Evolutionary conservation across 2,888 invertebrate species (phyloP).

Genomic region (Nomada lathburiana): DNA sequence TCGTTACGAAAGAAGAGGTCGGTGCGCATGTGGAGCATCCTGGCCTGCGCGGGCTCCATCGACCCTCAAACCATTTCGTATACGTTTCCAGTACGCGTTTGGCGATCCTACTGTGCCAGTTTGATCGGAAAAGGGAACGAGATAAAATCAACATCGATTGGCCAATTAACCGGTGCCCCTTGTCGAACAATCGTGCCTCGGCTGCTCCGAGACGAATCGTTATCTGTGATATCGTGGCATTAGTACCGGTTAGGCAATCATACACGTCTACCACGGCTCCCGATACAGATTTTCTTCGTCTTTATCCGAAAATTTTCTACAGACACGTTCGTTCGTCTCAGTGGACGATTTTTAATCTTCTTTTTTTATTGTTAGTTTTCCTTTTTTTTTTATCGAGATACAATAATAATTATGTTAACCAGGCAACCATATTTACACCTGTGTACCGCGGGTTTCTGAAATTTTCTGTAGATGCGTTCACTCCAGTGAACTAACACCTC

Average conservation of each 20-base stretch:
- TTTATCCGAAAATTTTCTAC: neutral
- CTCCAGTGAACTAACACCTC: too few relatives aligned
- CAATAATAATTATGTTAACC: too few relatives aligned
- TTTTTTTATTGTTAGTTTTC: neutral
- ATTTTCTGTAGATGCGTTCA: too few relatives aligned
- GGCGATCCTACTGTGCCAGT: slow-evolving; percentile 64
- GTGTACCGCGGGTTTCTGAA: too few relatives aligned
- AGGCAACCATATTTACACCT: too few relatives aligned
- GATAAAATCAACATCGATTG: slow-evolving; percentile 62
- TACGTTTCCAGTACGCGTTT: slow-evolving; percentile 65
- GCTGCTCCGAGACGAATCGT: slow-evolving; percentile 28
- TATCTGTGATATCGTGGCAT: slow-evolving; percentile 51
- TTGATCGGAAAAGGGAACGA: slow-evolving; percentile 63
- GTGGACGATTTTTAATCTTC: neutral
- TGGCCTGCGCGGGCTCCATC: slow-evolving; percentile 76
- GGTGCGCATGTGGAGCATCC: slow-evolving; percentile 70
- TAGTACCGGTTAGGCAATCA: slow-evolving; percentile 20
- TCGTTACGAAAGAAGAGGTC: slow-evolving; percentile 63
- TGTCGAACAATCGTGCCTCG: slow-evolving; percentile 37
- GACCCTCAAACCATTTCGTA: slow-evolving; percentile 74
- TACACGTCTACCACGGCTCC: slow-evolving; percentile 11
- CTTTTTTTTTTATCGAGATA: too few relatives aligned
- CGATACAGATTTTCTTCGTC: slow-evolving; percentile 13
- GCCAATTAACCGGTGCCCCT: slow-evolving; percentile 46
- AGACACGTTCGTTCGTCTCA: neutral